phyloP scores from a whole-genome alignment of 2,888 invertebrate genomes.

The Pomacea canaliculata region DNA sequence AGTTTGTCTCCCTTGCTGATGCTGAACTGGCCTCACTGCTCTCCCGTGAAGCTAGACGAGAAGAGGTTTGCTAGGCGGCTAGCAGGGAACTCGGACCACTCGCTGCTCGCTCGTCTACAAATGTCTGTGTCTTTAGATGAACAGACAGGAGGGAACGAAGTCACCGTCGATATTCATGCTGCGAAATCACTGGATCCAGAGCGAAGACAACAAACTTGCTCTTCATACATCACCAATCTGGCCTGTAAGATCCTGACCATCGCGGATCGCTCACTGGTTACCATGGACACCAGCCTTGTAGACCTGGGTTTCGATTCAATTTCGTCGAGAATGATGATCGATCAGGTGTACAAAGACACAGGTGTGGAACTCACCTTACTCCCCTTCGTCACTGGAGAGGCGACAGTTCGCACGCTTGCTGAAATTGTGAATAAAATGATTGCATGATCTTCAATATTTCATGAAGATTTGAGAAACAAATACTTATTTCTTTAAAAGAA shows the following conservation, averaged over 20 bases:
- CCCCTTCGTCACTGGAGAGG: background rate
- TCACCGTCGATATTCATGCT: background rate
- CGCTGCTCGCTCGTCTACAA: background rate
- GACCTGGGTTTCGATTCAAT: background rate
- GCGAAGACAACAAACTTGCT: background rate
- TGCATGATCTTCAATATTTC: background rate
- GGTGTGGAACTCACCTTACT: background rate
- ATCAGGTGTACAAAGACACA: background rate
- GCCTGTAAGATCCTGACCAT: background rate
- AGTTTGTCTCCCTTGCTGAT: background rate
- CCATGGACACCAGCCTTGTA: background rate
- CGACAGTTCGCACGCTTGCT: background rate
- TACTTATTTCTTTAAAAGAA: no score
- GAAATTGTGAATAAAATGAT: background rate
- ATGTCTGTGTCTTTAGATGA: background rate
- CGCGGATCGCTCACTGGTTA: background rate
- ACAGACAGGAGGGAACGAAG: background rate
- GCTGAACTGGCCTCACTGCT: slow-evolving; percentile 5
- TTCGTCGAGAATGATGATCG: background rate
- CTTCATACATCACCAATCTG: background rate
- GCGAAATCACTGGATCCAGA: background rate
- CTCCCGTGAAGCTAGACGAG: background rate
- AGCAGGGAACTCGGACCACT: background rate
- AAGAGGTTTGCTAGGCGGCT: background rate
- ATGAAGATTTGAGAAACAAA: no score